Base-by-base conservation (phyloP, 2,888 invertebrate genomes). In the Drosophila paracracens region DNA sequence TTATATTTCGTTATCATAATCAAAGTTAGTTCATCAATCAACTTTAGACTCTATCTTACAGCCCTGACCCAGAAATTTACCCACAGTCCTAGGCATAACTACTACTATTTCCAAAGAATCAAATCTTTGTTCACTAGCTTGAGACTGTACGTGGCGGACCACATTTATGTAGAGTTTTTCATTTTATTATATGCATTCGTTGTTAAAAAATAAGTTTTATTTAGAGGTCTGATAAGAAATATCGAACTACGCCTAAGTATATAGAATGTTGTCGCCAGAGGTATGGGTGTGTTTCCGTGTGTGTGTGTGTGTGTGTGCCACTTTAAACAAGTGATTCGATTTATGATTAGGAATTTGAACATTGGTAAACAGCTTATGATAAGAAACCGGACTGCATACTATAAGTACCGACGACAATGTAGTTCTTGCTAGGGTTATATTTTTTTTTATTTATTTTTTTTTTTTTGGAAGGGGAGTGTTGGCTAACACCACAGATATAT, bases 301-400 rank as follows among this genome's bases (percentile, higher is more conserved):
- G 10, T 61, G 51, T 50, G 46, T 64, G 29, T 70, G 25, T 57
- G 56, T 58, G 59, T 81, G 79, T 74, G 68, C 88, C 80, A 87
- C 90, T 87, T 90, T 79, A 72, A 82, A 76, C 89, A 88, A 90
- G 88, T 87, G 86, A 88, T 88, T 87, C 81, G 75, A 81, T 79
- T 90, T 78, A 76, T 71, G 85, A 85, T 85, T 88, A 88, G 73
- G 73, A 75, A 82, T 85, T 84, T 77, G 77, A 79, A 71, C 85
- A 88, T 79, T 72, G 80, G 73, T 79, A 85, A 87, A 89, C 80
- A 85, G 80, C 72, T 77, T 76, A 82, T 70, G 89, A 88, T 82
- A 82, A 81, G 77, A 76, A 68, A 68, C 66, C 50, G 40, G 6
- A 11, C 11, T 51, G 4, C 8, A 51, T 18, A 33, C 27, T 29